Evolutionary conservation across 2,888 invertebrate genomes (phyloP).

Genomic region (Tuta absoluta): DNA sequence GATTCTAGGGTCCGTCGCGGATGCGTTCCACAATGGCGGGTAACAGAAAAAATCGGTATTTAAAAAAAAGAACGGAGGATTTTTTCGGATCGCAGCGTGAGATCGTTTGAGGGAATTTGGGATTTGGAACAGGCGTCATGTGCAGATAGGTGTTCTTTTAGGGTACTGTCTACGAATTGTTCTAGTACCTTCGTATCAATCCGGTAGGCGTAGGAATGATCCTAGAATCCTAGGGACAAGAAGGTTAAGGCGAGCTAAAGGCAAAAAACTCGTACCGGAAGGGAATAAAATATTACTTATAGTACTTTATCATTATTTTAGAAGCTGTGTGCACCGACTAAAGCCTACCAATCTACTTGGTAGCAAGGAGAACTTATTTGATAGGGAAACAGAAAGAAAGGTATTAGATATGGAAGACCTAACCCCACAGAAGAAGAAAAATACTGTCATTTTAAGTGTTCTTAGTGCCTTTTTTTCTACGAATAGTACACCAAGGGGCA

Average conservation of each 20-base stretch:
- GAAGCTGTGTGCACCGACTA: too few relatives aligned
- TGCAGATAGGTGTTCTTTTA: constrained; percentile 47
- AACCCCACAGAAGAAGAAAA: too few relatives aligned
- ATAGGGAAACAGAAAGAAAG: too few relatives aligned
- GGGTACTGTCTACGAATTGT: constrained; percentile 38
- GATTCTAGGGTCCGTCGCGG: constrained; percentile 62
- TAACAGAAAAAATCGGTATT: constrained; percentile 58
- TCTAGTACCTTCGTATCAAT: constrained; percentile 32
- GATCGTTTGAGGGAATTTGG: constrained; percentile 76
- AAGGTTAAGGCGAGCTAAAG: background rate
- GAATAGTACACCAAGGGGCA: too few relatives aligned
- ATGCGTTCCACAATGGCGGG: constrained; percentile 55
- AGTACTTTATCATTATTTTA: too few relatives aligned
- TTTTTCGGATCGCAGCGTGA: constrained; percentile 75
- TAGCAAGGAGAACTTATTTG: too few relatives aligned
- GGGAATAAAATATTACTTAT: background rate
- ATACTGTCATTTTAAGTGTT: too few relatives aligned
- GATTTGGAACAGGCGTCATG: constrained; percentile 75
- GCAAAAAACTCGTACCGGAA: background rate
- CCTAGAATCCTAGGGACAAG: too few relatives aligned
- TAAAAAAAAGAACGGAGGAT: constrained; percentile 64
- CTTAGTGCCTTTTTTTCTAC: too few relatives aligned
- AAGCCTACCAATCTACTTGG: too few relatives aligned
- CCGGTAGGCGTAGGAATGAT: background rate
- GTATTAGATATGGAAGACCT: too few relatives aligned